Evolutionary conservation across 2,888 invertebrate species (phyloP), one percentile per base, ranked within the genome.

Genomic region (Drosophila yooni): DNA sequence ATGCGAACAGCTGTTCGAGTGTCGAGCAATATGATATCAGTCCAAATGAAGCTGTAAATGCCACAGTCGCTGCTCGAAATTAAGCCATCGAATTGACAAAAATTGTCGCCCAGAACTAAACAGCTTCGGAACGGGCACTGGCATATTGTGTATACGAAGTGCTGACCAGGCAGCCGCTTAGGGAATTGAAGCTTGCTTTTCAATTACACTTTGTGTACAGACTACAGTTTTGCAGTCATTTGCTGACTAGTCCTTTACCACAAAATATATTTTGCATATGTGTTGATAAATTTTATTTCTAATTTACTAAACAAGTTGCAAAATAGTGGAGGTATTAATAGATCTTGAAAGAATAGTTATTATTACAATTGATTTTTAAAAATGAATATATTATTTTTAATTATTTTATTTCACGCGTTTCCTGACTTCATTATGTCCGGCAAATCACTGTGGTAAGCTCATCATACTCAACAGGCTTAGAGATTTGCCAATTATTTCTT

Each of bases 21-120:
- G 33, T 43, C 43, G 25, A 40, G 57, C 33, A 51, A 61, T 33
- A 18, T 21, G 50, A 60, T 48, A 29, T 61, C 29, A 50, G 40
- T 29, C 36, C 50, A 40, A n/a, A 76, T 63, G 52, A 65, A 77
- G 51, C 29, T 34, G 40, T 65, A 62, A 76, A 48, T 59, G 51
- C 33, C 38, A 29, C 33, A 53, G 27, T 38, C 33, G 43, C 46
- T 59, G 46, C 27, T 52, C 27, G 21, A 59, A 52, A 76, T 71
- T 64, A 34, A 64, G 58, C 57, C 63, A 72, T 67, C 21, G 34
- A 57, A 48, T 48, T 51, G 51, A 46, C 61, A 50, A 60, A 57
- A 57, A 46, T 52, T 63, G 29, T 60, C 43, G 48, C 36, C 46
- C 33, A 29, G 33, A 69, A 46, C 34, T 38, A 40, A 34, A 27